Evolutionary conservation across 35 echinoderm and acorn worm species (phyloP).

Genomic region (Heliocidaris tuberculata): DNA sequence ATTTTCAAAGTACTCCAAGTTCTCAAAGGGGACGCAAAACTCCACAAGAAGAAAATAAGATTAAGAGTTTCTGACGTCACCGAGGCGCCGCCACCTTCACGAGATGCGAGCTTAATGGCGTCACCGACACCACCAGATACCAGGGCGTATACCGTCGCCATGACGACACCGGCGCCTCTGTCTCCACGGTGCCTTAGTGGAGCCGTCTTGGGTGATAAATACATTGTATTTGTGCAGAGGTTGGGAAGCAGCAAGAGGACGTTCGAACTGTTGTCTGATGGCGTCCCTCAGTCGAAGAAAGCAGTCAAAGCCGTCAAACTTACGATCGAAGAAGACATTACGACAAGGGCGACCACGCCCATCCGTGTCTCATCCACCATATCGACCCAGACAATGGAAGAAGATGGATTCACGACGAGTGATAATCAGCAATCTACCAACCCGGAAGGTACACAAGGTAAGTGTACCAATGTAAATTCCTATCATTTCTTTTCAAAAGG

Average conservation of each 20-base stretch:
- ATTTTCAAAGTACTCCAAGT: not conserved
- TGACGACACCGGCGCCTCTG: not conserved
- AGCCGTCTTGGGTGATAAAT: not conserved
- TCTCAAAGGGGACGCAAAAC: not conserved
- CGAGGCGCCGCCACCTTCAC: not conserved
- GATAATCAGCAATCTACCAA: not conserved
- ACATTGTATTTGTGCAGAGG: not conserved
- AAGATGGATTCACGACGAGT: not conserved
- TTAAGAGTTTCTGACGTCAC: not conserved
- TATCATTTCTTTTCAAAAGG: not conserved
- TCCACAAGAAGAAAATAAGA: slow-evolving; percentile 2
- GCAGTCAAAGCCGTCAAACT: not conserved
- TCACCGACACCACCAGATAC: not conserved
- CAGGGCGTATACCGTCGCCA: slow-evolving; percentile 1
- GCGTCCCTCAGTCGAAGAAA: not conserved
- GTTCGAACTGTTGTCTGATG: slow-evolving; percentile 15
- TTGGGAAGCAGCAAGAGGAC: not conserved
- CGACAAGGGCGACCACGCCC: not conserved
- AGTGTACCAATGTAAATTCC: not conserved
- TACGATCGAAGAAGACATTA: not conserved
- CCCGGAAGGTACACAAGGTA: not conserved
- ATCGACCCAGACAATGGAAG: not conserved
- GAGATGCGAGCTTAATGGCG: not conserved
- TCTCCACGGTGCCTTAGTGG: not conserved
- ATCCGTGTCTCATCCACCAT: not conserved